Percentiles rank a stretch among this genome's conserved stretches.
Evolutionary conservation across 2,888 invertebrate species (phyloP).

Genomic region (Pegoplata infirma): DNA sequence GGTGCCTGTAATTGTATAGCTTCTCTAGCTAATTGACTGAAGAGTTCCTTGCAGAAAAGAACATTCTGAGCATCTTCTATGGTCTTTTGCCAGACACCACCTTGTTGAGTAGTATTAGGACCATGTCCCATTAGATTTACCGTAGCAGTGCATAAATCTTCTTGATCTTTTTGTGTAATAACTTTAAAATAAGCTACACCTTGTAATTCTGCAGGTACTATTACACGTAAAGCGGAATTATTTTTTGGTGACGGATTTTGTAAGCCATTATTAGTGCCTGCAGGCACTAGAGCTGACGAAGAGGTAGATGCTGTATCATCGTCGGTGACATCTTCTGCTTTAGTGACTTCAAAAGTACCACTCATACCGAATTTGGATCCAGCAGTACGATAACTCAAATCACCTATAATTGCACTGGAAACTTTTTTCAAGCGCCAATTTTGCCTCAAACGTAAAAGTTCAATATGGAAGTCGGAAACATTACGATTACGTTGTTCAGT

Average conservation of each 20-base stretch:
- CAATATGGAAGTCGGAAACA: conserved; percentile 94
- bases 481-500: conserved; percentile 89
- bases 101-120: conserved; percentile 83
- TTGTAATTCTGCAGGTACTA: conserved; percentile 95
- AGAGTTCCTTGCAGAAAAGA: conserved; percentile 96
- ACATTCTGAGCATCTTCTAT: conserved; percentile 98
- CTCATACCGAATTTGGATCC: conserved; percentile 96
- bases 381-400: conserved; percentile 96
- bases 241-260: conserved; percentile 81
- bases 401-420: conserved; percentile 95
- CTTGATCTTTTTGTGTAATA: conserved; percentile 95
- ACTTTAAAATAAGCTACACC: conserved; percentile 98
- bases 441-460: conserved; percentile 90
- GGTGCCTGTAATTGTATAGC: conserved; percentile 95
- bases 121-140: conserved; percentile 88
- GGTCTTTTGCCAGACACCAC: conserved; percentile 93
- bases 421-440: conserved; percentile 98
- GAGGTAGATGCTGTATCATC: conserved; percentile 78
- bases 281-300: conserved; percentile 75
- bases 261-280: conserved; percentile 79
- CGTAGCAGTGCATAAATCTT: conserved; percentile 91
- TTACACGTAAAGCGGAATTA: conserved; percentile 90
- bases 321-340: conserved; percentile 84
- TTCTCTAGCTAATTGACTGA: conserved; percentile 95
- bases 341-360: conserved; percentile 96